phyloP scores from a whole-genome alignment of 2,113 vertebrate species.

The Ochotona princeps region DNA sequence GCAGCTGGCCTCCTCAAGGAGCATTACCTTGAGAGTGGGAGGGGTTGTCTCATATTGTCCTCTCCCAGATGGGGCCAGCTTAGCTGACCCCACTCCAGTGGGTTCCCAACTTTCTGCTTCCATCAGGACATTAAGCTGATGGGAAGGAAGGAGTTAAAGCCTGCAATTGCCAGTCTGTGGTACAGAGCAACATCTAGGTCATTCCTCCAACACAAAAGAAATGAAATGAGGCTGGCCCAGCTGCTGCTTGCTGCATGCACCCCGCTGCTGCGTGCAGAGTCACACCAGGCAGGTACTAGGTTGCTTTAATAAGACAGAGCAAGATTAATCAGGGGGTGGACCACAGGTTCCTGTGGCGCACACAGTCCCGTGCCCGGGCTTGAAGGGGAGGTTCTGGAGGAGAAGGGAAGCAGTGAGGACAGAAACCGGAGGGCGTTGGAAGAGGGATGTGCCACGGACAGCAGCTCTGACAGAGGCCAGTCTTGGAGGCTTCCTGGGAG shows the following conservation, averaged over 20 bases:
- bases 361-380: rapidly evolving
- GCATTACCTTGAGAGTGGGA: no score
- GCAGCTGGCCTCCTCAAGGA: not conserved
- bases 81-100: rapidly evolving
- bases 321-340: slow-evolving; percentile 40
- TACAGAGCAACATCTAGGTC: slow-evolving; percentile 53
- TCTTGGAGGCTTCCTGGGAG: not conserved
- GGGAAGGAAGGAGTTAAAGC: slow-evolving; percentile 44
- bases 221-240: not conserved
- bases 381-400: not conserved
- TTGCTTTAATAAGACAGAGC: not conserved
- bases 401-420: not conserved
- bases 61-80: not conserved
- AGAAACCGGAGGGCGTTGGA: not conserved
- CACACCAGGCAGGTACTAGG: not conserved
- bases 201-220: slow-evolving; percentile 54
- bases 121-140: not conserved
- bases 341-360: not conserved
- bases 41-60: not conserved
- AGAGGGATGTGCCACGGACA: not conserved
- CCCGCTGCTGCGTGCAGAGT: slow-evolving; percentile 5
- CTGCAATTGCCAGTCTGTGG: not conserved
- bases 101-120: not conserved
- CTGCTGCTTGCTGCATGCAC: not conserved
- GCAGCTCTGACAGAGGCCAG: not conserved